These are phyloP conservation scores for Dolichoris vasculosae DNA, from an alignment of 1,140 invertebrate species.

Conservation along the genomic window DNA sequence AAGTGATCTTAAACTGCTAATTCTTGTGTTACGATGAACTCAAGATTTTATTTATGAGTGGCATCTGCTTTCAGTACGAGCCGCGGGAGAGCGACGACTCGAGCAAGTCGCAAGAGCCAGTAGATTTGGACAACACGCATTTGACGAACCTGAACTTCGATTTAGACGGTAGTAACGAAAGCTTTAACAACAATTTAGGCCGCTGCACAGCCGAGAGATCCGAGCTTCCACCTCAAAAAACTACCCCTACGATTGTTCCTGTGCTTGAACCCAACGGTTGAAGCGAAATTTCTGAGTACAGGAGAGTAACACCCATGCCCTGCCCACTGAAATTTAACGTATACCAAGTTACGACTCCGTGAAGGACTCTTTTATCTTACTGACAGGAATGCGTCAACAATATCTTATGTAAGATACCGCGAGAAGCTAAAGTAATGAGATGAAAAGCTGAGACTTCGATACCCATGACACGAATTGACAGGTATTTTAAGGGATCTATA, in stretches of 20 bases:
- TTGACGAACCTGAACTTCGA: conserved; percentile 68
- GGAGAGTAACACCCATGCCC: background rate
- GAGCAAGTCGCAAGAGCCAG: conserved; percentile 47
- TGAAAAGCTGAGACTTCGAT: background rate
- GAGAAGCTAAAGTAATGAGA: background rate
- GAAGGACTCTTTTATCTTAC: conserved; percentile 1
- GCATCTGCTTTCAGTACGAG: conserved; percentile 62
- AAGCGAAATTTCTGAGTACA: conserved; percentile 52
- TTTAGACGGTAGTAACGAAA: conserved; percentile 63
- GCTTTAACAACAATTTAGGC: conserved; percentile 70
- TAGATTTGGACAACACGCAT: conserved; percentile 65
- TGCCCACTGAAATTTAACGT: conserved; percentile 24
- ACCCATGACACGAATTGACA: conserved; percentile 23
- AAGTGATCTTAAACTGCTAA: background rate
- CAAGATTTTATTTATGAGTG: background rate
- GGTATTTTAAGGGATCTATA: conserved; percentile 20
- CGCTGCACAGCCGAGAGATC: conserved; percentile 46
- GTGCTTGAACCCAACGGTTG: conserved; percentile 71
- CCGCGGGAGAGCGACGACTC: conserved; percentile 55
- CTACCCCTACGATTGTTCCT: conserved; percentile 60
- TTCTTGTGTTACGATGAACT: background rate
- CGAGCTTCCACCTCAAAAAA: conserved; percentile 60
- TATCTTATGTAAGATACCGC: conserved; percentile 32
- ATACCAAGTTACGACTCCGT: background rate
- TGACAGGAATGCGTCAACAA: background rate